These are phyloP conservation scores for Drosophila mauritiana DNA, from an alignment of 1,140 invertebrate species.

Conservation along the genomic window DNA sequence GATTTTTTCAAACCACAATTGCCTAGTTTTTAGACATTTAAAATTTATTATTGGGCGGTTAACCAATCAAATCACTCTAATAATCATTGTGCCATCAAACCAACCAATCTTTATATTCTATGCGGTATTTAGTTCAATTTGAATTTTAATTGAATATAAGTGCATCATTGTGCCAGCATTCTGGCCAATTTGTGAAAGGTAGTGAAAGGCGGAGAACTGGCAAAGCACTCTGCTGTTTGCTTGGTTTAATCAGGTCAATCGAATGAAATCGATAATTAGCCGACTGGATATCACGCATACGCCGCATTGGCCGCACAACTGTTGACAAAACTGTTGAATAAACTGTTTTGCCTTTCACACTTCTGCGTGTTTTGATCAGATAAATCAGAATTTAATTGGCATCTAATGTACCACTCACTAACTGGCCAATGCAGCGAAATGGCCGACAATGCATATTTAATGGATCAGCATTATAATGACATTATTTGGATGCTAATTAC, in stretches of 20 bases:
- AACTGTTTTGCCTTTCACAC: not conserved
- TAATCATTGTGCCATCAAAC: not conserved
- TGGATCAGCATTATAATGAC: slow-evolving; percentile 66
- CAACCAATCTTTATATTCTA: not conserved
- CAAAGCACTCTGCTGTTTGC: slow-evolving; percentile 20
- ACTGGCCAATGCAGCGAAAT: slow-evolving; percentile 16
- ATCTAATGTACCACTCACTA: slow-evolving; percentile 27
- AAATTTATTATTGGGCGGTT: not conserved
- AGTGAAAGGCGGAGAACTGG: not conserved
- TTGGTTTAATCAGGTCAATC: slow-evolving; percentile 18
- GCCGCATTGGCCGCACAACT: slow-evolving; percentile 44
- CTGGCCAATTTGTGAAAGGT: not conserved
- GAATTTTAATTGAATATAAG: not conserved
- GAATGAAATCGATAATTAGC: slow-evolving; percentile 70
- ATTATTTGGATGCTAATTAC: slow-evolving; percentile 76
- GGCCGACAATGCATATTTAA: slow-evolving; percentile 65
- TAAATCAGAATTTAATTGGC: slow-evolving; percentile 57
- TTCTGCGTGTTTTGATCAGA: slow-evolving; percentile 6
- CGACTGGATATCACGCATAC: slow-evolving; percentile 53
- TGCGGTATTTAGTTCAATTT: not conserved
- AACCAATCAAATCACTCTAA: not conserved
- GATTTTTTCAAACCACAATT: too few relatives aligned
- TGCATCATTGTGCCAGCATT: not conserved
- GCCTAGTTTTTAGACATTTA: not conserved
- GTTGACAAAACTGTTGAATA: slow-evolving; percentile 18